phyloP scores from a whole-genome alignment of 2,113 vertebrate species.

The Megaceryle torquata region DNA sequence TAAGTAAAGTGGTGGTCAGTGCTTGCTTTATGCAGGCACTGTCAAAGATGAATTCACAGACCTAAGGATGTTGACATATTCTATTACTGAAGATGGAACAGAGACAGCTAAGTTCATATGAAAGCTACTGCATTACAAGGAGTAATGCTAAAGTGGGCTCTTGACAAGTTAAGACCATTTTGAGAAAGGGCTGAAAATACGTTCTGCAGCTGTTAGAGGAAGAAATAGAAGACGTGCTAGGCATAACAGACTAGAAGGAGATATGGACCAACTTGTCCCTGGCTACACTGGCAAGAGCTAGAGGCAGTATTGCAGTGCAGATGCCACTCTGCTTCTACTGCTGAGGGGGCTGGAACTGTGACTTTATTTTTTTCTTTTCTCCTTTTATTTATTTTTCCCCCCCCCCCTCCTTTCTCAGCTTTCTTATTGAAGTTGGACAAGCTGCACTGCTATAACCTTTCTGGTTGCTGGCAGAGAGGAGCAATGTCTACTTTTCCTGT shows the following conservation, averaged over 20 bases:
- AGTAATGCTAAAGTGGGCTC: neutral
- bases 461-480: neutral
- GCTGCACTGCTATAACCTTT: neutral
- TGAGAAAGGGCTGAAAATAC: neutral
- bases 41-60: neutral
- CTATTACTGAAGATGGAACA: neutral
- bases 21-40: neutral
- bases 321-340: neutral
- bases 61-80: neutral
- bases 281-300: neutral
- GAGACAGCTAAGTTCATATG: neutral
- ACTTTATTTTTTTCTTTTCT: neutral
- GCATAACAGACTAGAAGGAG: neutral
- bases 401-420: neutral
- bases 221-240: neutral
- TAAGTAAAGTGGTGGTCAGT: neutral
- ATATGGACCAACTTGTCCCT: neutral
- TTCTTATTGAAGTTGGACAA: neutral
- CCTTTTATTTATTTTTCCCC: neutral
- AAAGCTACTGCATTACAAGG: neutral
- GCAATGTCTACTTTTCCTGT: neutral
- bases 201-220: conserved; percentile 1
- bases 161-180: neutral
- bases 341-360: neutral
- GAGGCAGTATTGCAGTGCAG: rapidly evolving